These are phyloP conservation scores for Alcedo quadribrachys DNA, from an alignment of 2,797 vertebrate genomes.

Conservation along the genomic window DNA sequence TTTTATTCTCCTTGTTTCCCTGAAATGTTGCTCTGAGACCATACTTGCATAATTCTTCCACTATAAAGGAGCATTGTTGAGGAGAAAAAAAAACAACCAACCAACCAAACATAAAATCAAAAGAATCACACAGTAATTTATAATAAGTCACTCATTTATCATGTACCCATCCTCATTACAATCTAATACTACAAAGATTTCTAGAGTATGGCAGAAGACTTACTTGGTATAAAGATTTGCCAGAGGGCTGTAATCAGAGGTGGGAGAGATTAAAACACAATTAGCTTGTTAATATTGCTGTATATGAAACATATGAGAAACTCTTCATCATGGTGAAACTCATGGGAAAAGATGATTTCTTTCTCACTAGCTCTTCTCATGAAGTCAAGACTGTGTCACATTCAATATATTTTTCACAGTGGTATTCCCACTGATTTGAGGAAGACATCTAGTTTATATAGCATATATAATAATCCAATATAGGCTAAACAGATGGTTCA, in stretches of 20 bases:
- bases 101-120: background rate
- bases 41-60: background rate
- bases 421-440: background rate
- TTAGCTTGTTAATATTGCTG: conserved; percentile 34
- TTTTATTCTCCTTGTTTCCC: background rate
- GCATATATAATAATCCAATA: too few relatives aligned
- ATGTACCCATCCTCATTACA: conserved; percentile 46
- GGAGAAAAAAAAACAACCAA: background rate
- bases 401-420: background rate
- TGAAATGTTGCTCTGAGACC: background rate
- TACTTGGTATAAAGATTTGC: conserved; percentile 55
- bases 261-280: conserved; percentile 41
- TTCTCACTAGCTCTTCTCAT: background rate
- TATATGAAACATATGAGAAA: background rate
- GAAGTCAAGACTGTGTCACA: background rate
- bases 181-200: conserved; percentile 58
- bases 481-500: too few relatives aligned
- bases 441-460: background rate
- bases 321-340: background rate
- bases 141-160: conserved; percentile 47
- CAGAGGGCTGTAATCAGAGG: conserved; percentile 59
- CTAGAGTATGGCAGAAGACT: conserved; percentile 51
- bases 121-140: conserved; percentile 27
- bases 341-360: conserved; percentile 3
- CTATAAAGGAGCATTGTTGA: background rate